Evolutionary conservation across 92 coral and sea anemone genomes (phyloP).

Genomic region (Epizoanthus ramosus): DNA sequence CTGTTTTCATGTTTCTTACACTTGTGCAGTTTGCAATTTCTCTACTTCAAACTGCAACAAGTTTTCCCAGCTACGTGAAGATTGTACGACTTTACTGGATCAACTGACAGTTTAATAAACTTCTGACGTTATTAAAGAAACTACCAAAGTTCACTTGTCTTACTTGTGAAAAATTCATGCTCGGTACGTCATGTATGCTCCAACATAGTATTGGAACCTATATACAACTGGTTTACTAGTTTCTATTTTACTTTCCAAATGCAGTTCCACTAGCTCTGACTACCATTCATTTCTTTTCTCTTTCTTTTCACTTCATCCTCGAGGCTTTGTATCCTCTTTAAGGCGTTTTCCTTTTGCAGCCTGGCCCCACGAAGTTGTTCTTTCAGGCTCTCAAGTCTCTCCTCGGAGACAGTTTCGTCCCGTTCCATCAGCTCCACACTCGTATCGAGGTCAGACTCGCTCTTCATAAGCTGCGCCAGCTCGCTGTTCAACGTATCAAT

Average conservation of each 20-base stretch:
- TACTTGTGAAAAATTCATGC: background rate
- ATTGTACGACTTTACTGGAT: too few relatives aligned
- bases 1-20: too few relatives aligned
- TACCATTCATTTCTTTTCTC: constrained; percentile 64
- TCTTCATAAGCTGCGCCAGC: constrained; percentile 85
- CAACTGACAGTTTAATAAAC: background rate
- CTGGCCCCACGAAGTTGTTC: constrained; percentile 82
- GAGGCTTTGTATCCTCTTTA: constrained; percentile 77
- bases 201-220: background rate
- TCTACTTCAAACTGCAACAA: background rate
- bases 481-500: constrained; percentile 83
- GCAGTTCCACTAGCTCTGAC: background rate
- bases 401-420: constrained; percentile 61
- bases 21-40: background rate
- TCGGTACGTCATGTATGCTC: background rate
- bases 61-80: too few relatives aligned
- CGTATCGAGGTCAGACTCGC: constrained; percentile 76
- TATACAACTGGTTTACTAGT: too few relatives aligned
- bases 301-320: constrained; percentile 90
- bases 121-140: background rate
- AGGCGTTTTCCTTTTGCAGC: constrained; percentile 77
- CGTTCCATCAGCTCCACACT: constrained; percentile 60
- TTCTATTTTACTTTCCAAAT: background rate
- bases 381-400: constrained; percentile 63
- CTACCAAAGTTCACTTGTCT: background rate